These are phyloP conservation scores for Tamandua tetradactyla DNA, from an alignment of 2,797 vertebrate genomes.

Conservation along the genomic window DNA sequence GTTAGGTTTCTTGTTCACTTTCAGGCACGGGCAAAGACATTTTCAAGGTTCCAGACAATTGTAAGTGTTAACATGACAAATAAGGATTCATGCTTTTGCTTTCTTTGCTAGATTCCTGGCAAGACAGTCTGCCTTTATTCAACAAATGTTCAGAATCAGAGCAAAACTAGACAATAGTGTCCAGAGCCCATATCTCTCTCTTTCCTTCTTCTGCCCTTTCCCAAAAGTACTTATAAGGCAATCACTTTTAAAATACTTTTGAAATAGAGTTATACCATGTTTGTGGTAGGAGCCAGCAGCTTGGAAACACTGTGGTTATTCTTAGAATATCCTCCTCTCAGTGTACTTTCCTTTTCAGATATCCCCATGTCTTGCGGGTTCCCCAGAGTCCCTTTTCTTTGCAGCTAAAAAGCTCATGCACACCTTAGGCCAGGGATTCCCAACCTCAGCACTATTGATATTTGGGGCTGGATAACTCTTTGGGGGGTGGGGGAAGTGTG, in stretches of 20 bases:
- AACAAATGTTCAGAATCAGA: neutral
- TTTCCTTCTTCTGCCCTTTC: neutral
- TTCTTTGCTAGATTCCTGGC: conserved; percentile 9
- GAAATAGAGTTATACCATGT: neutral
- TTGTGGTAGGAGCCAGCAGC: neutral
- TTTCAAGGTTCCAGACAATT: neutral
- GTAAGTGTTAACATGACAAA: neutral
- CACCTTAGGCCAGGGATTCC: neutral
- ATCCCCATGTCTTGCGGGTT: neutral
- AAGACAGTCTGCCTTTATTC: neutral
- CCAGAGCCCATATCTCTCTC: neutral
- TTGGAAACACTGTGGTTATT: neutral
- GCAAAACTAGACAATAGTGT: neutral
- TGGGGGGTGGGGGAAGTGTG: neutral
- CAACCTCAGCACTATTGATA: neutral
- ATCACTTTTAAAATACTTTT: neutral
- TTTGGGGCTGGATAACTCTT: neutral
- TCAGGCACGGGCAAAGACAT: neutral
- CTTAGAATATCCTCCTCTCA: neutral
- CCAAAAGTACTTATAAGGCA: neutral
- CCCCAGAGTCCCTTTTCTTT: neutral
- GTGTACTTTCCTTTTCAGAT: neutral
- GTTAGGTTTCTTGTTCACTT: neutral
- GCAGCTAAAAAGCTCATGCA: neutral
- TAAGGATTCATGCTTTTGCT: neutral